Conservation (phyloP, 2,888 invertebrate genomes). For the Amaurobius ferox region DNA sequence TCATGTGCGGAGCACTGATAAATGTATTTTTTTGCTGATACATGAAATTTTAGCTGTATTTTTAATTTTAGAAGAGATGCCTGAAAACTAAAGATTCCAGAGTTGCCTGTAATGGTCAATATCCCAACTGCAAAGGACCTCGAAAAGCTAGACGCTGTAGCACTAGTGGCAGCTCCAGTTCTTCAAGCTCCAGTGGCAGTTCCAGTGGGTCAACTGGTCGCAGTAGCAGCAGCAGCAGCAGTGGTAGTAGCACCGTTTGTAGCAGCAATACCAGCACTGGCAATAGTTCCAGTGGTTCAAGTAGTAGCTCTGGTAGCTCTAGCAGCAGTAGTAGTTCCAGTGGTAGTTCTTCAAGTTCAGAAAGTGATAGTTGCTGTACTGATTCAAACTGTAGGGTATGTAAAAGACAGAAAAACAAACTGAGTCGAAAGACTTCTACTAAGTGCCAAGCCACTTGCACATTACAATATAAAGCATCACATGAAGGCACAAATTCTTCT, state of each 20-base stretch:
- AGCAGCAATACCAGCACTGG: conserved; percentile 53
- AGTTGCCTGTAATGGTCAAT: conserved; percentile 39
- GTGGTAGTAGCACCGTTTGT: conserved; percentile 46
- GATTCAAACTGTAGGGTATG: conserved; percentile 42
- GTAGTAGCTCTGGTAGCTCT: conserved; percentile 34
- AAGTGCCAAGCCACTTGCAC: conserved; percentile 44
- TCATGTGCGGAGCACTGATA: too few species aligned
- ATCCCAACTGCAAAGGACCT: conserved; percentile 36
- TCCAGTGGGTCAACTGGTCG: conserved; percentile 45
- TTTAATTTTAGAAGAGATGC: conserved; percentile 38
- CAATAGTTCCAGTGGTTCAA: conserved; percentile 40
- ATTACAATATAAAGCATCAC: conserved; percentile 26
- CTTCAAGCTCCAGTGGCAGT: conserved; percentile 59
- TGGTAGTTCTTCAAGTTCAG: conserved; percentile 44
- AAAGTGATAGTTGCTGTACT: conserved; percentile 65
- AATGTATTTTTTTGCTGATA: too few species aligned
- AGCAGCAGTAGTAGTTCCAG: conserved; percentile 52
- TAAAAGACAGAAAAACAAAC: conserved; percentile 13
- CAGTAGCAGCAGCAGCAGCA: conserved; percentile 50
- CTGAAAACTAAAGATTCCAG: conserved; percentile 59
- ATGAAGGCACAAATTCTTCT: conserved; percentile 29
- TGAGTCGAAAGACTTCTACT: conserved; percentile 23
- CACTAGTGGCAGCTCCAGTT: conserved; percentile 62
- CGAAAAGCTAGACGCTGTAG: conserved; percentile 51
- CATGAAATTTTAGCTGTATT: too few species aligned